Percentiles rank a stretch among this genome's conserved stretches.
Conservation (phyloP, 2,888 invertebrate genomes). For the Hydrotaea diabolus region DNA sequence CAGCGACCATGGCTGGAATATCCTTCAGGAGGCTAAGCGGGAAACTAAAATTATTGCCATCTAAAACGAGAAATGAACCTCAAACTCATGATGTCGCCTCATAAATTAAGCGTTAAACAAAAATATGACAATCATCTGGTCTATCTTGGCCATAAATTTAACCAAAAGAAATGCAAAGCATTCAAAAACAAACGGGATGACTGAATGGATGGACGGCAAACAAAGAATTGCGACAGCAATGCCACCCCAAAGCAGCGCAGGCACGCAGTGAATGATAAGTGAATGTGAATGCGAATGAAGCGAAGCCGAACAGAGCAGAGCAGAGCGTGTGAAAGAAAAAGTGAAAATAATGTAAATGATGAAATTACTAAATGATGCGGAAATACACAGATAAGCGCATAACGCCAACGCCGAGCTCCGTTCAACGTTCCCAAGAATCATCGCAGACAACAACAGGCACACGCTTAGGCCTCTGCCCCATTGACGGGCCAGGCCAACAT, state of each 20-base stretch:
- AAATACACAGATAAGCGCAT: slow-evolving; percentile 76
- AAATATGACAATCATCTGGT: slow-evolving; percentile 29
- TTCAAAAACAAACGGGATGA: background rate
- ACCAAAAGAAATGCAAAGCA: background rate
- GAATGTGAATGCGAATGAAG: background rate
- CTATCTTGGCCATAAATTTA: slow-evolving; percentile 16
- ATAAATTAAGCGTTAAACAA: slow-evolving; percentile 36
- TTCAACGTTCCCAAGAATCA: background rate
- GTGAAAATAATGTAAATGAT: slow-evolving; percentile 76
- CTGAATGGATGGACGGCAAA: background rate
- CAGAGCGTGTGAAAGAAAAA: slow-evolving; percentile 64
- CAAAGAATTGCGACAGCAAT: background rate
- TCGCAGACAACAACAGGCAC: background rate
- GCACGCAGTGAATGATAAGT: too few relatives aligned
- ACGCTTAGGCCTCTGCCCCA: background rate
- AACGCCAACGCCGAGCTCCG: background rate
- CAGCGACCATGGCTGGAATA: too few relatives aligned
- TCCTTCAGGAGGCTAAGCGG: too few relatives aligned
- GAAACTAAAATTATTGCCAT: too few relatives aligned
- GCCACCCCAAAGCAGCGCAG: background rate
- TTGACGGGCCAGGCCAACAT: background rate
- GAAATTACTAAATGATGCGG: slow-evolving; percentile 79
- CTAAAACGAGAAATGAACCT: too few relatives aligned
- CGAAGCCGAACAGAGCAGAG: background rate
- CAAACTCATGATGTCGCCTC: slow-evolving; percentile 8